Conservation (phyloP, 2,113 vertebrate genomes). For the Ibidorhyncha struthersii region DNA sequence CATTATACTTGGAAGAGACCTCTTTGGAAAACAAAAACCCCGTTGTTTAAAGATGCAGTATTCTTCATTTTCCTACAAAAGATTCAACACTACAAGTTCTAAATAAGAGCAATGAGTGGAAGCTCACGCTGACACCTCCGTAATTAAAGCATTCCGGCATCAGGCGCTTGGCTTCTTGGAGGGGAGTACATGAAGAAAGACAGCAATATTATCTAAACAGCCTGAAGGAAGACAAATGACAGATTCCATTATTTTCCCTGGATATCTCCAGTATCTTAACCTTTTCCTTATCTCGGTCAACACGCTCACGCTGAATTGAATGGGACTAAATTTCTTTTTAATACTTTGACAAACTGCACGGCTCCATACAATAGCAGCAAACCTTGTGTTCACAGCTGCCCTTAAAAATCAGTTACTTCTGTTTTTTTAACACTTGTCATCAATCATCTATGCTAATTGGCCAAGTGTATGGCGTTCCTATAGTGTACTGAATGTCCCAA, state of each 20-base stretch:
- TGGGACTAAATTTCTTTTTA: constrained; percentile 8
- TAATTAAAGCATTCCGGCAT: constrained; percentile 23
- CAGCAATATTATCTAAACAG: constrained; percentile 20
- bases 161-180: not conserved
- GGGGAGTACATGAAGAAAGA: not conserved
- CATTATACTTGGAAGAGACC: not conserved
- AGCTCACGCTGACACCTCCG: not conserved
- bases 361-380: not conserved
- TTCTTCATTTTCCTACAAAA: not conserved
- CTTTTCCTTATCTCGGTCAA: constrained; percentile 37
- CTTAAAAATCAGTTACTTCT: constrained; percentile 9
- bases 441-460: not conserved
- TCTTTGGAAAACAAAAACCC: not conserved
- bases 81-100: not conserved
- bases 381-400: not conserved
- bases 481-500: not conserved
- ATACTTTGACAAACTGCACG: not conserved
- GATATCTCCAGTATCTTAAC: constrained; percentile 9
- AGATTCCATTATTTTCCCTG: constrained; percentile 37
- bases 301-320: not conserved
- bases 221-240: constrained; percentile 17
- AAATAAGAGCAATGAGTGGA: not conserved
- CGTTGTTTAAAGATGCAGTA: not conserved
- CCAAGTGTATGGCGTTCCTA: not conserved
- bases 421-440: not conserved